phyloP scores from a whole-genome alignment of 2,888 invertebrate genomes.

The Myopa tessellatipennis region DNA sequence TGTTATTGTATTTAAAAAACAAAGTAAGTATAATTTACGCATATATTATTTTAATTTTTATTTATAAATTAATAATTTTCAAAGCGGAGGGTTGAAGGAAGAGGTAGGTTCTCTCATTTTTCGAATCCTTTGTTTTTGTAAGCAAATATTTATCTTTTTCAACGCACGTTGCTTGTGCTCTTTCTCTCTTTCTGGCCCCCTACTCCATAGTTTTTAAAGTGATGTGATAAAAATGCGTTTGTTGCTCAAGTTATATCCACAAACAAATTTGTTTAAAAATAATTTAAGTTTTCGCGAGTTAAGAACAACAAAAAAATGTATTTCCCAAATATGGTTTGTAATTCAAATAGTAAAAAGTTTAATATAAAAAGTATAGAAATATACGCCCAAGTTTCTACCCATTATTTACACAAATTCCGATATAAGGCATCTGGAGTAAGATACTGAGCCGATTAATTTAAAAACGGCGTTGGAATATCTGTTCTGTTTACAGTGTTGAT shows the following conservation, averaged over 20 bases:
- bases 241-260: neutral
- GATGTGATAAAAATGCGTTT: conserved; percentile 9
- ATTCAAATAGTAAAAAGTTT: neutral
- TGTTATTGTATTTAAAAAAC: neutral
- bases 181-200: neutral
- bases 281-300: conserved; percentile 1
- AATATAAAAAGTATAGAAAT: neutral
- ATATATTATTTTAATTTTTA: neutral
- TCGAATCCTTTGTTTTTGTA: neutral
- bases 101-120: neutral
- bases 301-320: neutral
- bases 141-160: neutral
- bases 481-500: too few relatives aligned
- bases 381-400: too few relatives aligned
- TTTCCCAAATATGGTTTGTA: neutral
- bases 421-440: too few relatives aligned
- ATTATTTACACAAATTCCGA: too few relatives aligned
- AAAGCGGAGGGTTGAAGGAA: conserved; percentile 8
- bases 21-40: too few relatives aligned
- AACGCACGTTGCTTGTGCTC: neutral
- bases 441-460: too few relatives aligned
- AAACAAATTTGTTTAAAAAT: neutral
- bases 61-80: neutral
- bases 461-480: too few relatives aligned
- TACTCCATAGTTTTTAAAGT: neutral